A percentile compares a stretch with the other conserved stretches of the same genome.
These are phyloP conservation scores for Brenthis hecate DNA, from an alignment of 2,888 invertebrate species.

Conservation along the genomic window DNA sequence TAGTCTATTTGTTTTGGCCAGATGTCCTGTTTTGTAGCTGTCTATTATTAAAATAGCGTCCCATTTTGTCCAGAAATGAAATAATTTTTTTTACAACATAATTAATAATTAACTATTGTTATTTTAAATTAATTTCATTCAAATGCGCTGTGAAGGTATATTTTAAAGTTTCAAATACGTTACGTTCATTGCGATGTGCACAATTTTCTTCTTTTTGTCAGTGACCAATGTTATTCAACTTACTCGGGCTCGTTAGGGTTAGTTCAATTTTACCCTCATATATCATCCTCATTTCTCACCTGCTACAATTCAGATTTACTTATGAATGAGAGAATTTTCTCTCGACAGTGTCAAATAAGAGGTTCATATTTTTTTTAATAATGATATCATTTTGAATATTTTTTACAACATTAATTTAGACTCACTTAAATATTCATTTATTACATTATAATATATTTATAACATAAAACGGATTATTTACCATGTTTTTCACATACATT, in stretches of 20 bases:
- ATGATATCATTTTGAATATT: no score
- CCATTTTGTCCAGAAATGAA: not conserved
- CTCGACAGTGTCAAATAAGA: no score
- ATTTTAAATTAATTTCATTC: not conserved
- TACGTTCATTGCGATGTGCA: not conserved
- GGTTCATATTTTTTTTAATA: no score
- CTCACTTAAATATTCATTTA: no score
- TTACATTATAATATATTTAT: no score
- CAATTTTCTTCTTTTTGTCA: not conserved
- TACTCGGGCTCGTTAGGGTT: not conserved
- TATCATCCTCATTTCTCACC: not conserved
- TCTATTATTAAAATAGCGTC: not conserved
- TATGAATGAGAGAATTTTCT: no score
- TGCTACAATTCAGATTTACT: not conserved
- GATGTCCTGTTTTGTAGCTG: slow-evolving; percentile 20
- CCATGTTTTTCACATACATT: no score
- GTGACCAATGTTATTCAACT: not conserved
- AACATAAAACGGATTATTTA: no score
- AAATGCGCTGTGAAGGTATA: not conserved
- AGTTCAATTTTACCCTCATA: not conserved
- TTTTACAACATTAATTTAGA: no score
- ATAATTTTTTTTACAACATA: no score
- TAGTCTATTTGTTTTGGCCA: slow-evolving; percentile 30
- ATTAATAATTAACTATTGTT: not conserved
- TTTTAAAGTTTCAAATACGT: not conserved